Conservation (phyloP, 2,888 invertebrate genomes). For the Eupithecia tripunctaria region DNA sequence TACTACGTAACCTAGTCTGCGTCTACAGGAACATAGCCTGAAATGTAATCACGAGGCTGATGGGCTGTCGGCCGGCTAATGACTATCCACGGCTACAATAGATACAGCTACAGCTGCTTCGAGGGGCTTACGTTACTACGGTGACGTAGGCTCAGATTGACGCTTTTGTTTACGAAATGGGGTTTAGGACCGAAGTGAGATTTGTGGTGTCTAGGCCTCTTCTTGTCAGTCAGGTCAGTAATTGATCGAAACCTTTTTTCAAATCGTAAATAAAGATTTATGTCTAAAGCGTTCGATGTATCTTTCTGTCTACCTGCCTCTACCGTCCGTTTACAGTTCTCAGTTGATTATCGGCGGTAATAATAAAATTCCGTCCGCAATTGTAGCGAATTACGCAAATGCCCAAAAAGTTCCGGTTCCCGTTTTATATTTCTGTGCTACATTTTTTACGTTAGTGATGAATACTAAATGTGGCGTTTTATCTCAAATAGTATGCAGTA, state of each 20-base stretch:
- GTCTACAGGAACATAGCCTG: not conserved
- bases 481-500: not conserved
- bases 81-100: not conserved
- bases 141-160: not conserved
- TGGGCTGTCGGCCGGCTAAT: not conserved
- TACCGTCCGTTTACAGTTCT: too few relatives aligned
- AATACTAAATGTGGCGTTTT: conserved; percentile 1
- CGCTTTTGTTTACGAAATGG: not conserved
- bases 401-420: not conserved
- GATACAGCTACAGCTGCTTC: not conserved
- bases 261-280: not conserved
- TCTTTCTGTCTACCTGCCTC: not conserved
- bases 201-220: not conserved
- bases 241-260: not conserved
- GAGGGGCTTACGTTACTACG: not conserved
- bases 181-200: not conserved
- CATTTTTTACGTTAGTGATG: not conserved
- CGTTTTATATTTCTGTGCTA: not conserved
- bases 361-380: not conserved
- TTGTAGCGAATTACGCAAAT: not conserved
- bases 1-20: not conserved
- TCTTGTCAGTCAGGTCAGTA: not conserved
- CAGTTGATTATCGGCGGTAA: not conserved
- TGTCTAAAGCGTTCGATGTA: not conserved
- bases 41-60: not conserved